phyloP scores from a whole-genome alignment of 1,140 invertebrate species.

The Nephila pilipes region DNA sequence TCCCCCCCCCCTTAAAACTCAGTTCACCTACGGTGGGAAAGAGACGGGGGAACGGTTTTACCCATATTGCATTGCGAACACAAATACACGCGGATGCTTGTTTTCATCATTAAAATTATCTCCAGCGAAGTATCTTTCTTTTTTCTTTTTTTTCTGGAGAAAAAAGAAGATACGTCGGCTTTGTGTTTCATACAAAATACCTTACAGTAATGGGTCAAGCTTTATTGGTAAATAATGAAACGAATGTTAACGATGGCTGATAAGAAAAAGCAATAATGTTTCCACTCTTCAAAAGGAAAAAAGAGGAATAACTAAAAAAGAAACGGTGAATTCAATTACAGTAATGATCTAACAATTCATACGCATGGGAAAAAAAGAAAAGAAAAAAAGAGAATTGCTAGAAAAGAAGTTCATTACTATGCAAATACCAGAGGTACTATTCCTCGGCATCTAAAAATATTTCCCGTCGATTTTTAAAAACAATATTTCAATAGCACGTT shows the following conservation, averaged over 20 bases:
- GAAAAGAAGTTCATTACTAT: constrained; percentile 36
- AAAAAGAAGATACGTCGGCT: background rate
- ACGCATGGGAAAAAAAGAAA: background rate
- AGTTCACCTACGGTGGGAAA: no score
- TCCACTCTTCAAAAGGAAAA: background rate
- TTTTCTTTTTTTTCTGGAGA: background rate
- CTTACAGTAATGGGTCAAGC: constrained; percentile 2
- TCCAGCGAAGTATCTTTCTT: background rate
- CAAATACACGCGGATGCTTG: background rate
- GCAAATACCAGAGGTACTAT: constrained; percentile 43
- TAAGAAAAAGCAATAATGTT: constrained; percentile 38
- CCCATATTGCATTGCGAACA: no score
- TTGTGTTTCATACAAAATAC: constrained; percentile 2
- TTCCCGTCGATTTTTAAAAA: constrained; percentile 33
- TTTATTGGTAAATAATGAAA: constrained; percentile 32
- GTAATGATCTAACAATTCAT: constrained; percentile 20
- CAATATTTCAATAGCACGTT: constrained; percentile 39
- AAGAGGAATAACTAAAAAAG: background rate
- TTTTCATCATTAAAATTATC: constrained; percentile 22
- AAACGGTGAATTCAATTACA: constrained; percentile 1
- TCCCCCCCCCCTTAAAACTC: no score
- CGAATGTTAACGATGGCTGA: constrained; percentile 23
- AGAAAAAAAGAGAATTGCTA: no score
- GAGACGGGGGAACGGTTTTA: no score
- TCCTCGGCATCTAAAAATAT: background rate